Conservation (phyloP, 2,113 vertebrate species). For the Cryptomyrus ogoouensis region DNA sequence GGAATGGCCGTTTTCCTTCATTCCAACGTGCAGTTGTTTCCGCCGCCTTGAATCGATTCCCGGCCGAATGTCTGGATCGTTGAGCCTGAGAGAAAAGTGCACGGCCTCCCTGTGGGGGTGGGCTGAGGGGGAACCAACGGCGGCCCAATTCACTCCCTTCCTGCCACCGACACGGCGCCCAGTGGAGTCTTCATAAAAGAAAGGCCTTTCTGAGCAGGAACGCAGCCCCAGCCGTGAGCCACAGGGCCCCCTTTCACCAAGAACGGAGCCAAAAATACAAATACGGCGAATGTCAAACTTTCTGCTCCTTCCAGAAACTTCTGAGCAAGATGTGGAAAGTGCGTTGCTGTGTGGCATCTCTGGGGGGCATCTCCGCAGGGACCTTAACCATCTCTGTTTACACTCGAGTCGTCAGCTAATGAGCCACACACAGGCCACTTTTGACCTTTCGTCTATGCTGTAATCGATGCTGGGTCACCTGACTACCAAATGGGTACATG, state of each 20-base stretch:
- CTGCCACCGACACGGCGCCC: background rate
- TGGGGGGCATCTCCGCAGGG: background rate
- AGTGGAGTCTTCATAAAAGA: background rate
- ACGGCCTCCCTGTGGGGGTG: background rate
- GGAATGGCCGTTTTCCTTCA: background rate
- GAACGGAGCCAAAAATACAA: background rate
- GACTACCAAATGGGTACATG: background rate
- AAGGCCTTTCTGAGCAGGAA: background rate
- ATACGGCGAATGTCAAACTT: background rate
- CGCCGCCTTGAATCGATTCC: background rate
- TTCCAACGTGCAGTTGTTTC: background rate
- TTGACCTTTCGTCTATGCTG: constrained; percentile 32
- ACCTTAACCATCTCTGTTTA: constrained; percentile 48
- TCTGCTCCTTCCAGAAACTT: constrained; percentile 6
- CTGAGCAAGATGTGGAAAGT: background rate
- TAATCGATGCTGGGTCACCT: constrained; percentile 36
- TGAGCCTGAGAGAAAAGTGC: constrained; percentile 1
- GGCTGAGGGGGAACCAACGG: background rate
- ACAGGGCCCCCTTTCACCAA: background rate
- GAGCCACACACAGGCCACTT: constrained; percentile 39
- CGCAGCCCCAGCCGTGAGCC: background rate
- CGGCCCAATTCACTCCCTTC: background rate
- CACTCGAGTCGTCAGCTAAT: constrained; percentile 48
- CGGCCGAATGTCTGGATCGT: background rate
- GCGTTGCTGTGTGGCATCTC: background rate